Conservation (phyloP, 2,113 vertebrate genomes). For the Tragelaphus buxtoni region DNA sequence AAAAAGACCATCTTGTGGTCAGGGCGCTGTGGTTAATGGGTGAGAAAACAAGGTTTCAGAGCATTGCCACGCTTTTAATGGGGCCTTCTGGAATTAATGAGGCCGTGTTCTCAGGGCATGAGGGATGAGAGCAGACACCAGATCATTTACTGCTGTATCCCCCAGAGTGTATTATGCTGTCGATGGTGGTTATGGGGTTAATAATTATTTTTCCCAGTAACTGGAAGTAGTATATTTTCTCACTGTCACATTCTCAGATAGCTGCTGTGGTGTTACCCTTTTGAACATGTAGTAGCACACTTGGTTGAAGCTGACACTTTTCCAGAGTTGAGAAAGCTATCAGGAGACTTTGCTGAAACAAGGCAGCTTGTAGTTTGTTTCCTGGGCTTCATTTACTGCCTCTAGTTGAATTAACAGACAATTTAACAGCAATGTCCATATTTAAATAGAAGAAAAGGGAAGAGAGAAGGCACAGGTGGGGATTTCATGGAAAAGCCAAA, state of each 20-base stretch:
- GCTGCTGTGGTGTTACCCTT: not conserved
- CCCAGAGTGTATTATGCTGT: not conserved
- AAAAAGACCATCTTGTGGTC: constrained; percentile 6
- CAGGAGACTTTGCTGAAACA: not conserved
- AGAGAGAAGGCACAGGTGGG: not conserved
- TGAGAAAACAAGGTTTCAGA: constrained; percentile 16
- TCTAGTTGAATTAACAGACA: not conserved
- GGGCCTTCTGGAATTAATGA: constrained; percentile 38
- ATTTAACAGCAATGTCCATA: not conserved
- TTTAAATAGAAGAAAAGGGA: not conserved
- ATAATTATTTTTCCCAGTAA: not conserved
- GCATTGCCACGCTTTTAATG: not conserved
- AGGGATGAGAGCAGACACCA: not conserved
- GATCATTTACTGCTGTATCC: not conserved
- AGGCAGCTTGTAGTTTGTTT: not conserved
- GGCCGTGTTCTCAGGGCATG: constrained; percentile 9
- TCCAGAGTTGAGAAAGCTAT: not conserved
- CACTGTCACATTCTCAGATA: not conserved
- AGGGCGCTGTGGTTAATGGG: constrained; percentile 44
- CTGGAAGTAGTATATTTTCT: not conserved
- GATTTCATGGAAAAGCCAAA: not conserved
- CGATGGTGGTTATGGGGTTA: not conserved
- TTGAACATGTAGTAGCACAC: not conserved
- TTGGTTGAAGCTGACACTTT: not conserved
- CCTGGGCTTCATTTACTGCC: not conserved